Base-by-base conservation (phyloP, 2,113 vertebrate genomes). In the Bubo blakistoni region DNA sequence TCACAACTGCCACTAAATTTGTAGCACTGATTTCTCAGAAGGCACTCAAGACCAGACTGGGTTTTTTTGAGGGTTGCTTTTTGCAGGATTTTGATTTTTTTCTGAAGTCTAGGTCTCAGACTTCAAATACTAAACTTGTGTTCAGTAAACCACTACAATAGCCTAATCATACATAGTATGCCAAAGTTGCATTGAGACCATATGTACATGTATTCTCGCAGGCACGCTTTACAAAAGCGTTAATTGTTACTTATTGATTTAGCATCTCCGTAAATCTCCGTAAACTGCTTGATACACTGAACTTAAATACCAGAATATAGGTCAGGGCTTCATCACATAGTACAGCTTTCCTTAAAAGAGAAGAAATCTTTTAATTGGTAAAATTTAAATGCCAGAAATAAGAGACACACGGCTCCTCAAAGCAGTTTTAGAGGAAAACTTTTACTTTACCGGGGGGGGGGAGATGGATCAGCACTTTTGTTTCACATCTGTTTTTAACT, bases 221-320 rank as follows among this genome's bases (percentile, higher is more conserved):
- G 51, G 57, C 51, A 59, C 42, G 8, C 29, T 32, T 71, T 2
- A 55, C 16, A 66, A 7, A 69, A 74, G 7, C 8, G 3, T 34
- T 21, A 71, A 44, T 18, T 6, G 25, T 51, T 61, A n/a, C 34
- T 79, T 82, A 93, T 10, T 91, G 67, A 92, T 80, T 95, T 87
- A 97, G 52, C 63, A 94, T 73, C 47, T 92, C 92, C 51, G 71
- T 85, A 67, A 96, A 94, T 73, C 47, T 92, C 92, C 51, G 71
- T 85, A 67, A 96, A 88, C 38, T 72, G 81, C 54, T 77, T 88
- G 81, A 76, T 14, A 84, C 1, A 11, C 15, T 30, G 47, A 92
- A 79, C 67, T 88, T 58, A 34, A 32, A 76, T 11, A 9, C 27
- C 18, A 81, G 81, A 85, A 83, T 79, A 88, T 9, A 70, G 59